Evolutionary conservation across 1,140 invertebrate species (phyloP).

Genomic region (Platyscapa corneri): DNA sequence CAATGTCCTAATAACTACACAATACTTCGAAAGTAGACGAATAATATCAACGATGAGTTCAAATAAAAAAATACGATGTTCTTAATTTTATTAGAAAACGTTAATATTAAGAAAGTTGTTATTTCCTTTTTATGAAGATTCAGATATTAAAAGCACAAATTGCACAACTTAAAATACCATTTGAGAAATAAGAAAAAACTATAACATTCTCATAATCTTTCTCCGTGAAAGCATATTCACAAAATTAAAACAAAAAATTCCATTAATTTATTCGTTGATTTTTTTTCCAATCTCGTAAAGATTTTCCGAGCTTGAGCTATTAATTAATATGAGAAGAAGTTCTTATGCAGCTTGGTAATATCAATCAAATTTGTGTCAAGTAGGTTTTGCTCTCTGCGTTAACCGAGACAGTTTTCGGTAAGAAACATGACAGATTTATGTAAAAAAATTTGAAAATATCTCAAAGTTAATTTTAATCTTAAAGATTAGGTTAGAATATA

Average conservation of each 20-base stretch:
- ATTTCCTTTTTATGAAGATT: too few species aligned
- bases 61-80: neutral
- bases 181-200: too few species aligned
- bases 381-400: neutral
- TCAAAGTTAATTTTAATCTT: neutral
- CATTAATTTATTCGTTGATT: neutral
- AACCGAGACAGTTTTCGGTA: neutral
- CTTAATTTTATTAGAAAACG: neutral
- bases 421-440: neutral
- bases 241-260: neutral
- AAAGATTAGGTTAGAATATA: neutral
- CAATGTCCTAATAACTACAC: neutral
- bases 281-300: neutral
- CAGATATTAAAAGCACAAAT: too few species aligned
- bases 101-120: too few species aligned
- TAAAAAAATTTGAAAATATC: neutral
- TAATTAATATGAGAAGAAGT: neutral
- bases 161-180: too few species aligned
- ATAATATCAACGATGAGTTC: neutral
- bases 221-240: too few species aligned
- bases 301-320: neutral
- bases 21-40: neutral
- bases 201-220: too few species aligned
- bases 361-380: neutral
- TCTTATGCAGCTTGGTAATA: neutral